Conservation (phyloP, 1,140 invertebrate species). For the Formica selysi region DNA sequence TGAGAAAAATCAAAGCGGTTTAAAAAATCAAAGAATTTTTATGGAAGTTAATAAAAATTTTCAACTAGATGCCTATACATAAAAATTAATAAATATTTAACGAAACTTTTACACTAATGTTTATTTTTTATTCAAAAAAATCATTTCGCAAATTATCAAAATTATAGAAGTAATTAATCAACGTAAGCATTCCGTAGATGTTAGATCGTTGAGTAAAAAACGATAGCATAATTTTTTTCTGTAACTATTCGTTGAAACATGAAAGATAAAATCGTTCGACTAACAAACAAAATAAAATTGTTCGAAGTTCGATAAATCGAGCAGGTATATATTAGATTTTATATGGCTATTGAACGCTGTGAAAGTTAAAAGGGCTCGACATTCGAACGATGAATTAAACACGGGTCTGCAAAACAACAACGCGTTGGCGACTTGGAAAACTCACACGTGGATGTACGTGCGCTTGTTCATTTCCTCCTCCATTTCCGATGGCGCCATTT, state of each 20-base stretch:
- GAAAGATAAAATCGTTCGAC: not conserved
- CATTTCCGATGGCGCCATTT: slow-evolving; percentile 62
- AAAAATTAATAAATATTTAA: not conserved
- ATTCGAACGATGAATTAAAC: slow-evolving; percentile 29
- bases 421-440: slow-evolving; percentile 46
- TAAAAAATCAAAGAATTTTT: not conserved
- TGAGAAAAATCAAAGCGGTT: not conserved
- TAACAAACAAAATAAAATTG: not conserved
- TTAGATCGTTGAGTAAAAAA: slow-evolving; percentile 1
- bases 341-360: not conserved
- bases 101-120: not conserved
- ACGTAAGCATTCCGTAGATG: too few species aligned
- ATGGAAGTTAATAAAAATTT: not conserved
- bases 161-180: too few species aligned
- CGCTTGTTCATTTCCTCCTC: slow-evolving; percentile 61
- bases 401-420: slow-evolving; percentile 11
- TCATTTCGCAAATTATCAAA: too few species aligned
- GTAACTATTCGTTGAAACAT: not conserved
- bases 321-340: slow-evolving; percentile 9
- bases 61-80: not conserved
- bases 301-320: not conserved
- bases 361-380: slow-evolving; percentile 21
- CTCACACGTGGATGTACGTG: slow-evolving; percentile 46
- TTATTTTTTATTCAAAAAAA: not conserved
- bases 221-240: not conserved